Base-by-base conservation (phyloP, 2,888 invertebrate genomes). In the Lasioglossum villosulum region DNA sequence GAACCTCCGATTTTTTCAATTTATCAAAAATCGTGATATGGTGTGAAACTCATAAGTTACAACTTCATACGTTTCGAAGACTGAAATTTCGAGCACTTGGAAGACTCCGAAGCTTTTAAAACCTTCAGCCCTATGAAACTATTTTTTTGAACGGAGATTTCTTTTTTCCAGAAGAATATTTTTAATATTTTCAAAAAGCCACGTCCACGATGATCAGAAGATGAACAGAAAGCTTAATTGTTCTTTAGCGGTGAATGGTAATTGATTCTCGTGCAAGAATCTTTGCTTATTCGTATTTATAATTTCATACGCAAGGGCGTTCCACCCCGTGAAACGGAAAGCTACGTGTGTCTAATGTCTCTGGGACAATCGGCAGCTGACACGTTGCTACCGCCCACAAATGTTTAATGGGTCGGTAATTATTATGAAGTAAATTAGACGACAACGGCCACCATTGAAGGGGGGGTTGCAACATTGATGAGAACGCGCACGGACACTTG, bases 331-430 rank as follows among this genome's bases (percentile, higher is more conserved):
- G n/a, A 71, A 74, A 78, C 71, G 63, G 59, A 56, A 52, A 66
- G 42, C 71, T 82, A 80, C 76, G 77, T 63, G 82, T 75, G 78
- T 84, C 85, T 90, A 88, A 90, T 91, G 84, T 71, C 86, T 87
- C 87, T 91, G 91, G 89, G 91, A 91, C 89, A 91, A 75, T 80
- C 81, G 81, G 71, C 91, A 91, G 89, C 91, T 91, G 91, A 89
- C 90, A 89, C 85, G 84, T 89, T 84, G 86, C 87, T 75, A 82
- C 90, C 86, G 85, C 83, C 83, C 79, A 86, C 88, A 84, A 91
- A 91, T 91, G 90, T 91, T 91, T 89, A 90, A 91, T 91, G 89
- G 80, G 83, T 71, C 76, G 45, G 84, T 89, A 91, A 91, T 91
- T 91, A 90, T 91, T 91, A 91, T 84, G 82, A 89, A 83, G 89